phyloP scores from a whole-genome alignment of 1,140 invertebrate genomes.

The Meloidogyne floridensis region DNA sequence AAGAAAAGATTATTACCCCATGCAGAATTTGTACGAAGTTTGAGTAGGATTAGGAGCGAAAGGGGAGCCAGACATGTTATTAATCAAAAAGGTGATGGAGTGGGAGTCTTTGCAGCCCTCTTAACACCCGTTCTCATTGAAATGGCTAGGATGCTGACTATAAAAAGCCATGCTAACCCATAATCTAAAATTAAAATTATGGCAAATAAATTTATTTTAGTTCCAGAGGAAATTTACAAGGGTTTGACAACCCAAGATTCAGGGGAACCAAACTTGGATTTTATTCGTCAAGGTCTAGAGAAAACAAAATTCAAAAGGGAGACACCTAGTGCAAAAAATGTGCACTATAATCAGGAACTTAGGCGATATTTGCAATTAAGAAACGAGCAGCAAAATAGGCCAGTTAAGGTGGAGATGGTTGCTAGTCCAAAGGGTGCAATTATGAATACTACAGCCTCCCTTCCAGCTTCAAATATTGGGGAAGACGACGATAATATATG shows the following conservation, averaged over 20 bases:
- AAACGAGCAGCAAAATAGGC: no score
- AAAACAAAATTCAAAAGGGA: not conserved
- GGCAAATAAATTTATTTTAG: conserved; percentile 26
- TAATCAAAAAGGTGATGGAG: conserved; percentile 2
- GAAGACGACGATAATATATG: no score
- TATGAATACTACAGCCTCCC: no score
- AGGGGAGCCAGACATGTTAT: not conserved
- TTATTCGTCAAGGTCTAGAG: conserved; percentile 13
- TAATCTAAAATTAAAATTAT: not conserved
- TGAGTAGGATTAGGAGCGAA: not conserved
- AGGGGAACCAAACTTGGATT: conserved; percentile 18
- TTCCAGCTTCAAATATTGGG: no score
- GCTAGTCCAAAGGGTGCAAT: no score
- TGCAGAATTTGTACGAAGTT: conserved; percentile 16
- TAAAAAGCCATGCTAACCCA: not conserved
- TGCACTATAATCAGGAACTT: no score
- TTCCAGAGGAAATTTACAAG: conserved; percentile 31
- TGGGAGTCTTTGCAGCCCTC: not conserved
- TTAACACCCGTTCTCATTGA: no score
- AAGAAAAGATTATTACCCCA: conserved; percentile 21
- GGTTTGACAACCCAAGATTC: conserved; percentile 1
- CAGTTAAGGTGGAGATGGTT: no score
- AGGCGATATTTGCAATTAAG: no score
- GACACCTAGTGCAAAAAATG: no score
- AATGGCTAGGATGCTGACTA: no score